These are phyloP conservation scores for Eilema sororculum DNA, from an alignment of 2,888 invertebrate species.

Conservation along the genomic window DNA sequence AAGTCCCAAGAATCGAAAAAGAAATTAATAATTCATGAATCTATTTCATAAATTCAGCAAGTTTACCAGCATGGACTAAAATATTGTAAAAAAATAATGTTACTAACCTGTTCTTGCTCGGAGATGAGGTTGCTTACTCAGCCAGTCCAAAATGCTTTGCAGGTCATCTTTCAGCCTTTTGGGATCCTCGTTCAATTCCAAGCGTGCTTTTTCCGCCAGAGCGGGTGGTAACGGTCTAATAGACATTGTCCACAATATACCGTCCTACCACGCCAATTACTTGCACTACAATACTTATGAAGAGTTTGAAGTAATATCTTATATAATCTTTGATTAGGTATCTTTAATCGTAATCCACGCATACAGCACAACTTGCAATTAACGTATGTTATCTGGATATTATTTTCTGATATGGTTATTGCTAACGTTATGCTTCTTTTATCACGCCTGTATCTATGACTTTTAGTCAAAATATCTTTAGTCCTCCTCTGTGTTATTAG, in stretches of 20 bases:
- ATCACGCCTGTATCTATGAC: neutral
- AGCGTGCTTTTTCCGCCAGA: constrained; percentile 76
- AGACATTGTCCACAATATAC: constrained; percentile 55
- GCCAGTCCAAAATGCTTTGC: constrained; percentile 85
- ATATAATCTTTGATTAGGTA: constrained; percentile 50
- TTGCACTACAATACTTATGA: neutral
- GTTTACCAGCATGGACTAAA: neutral
- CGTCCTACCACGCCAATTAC: constrained; percentile 27
- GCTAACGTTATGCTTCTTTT: neutral
- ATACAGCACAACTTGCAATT: constrained; percentile 31
- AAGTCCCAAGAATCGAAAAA: neutral
- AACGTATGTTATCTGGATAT: constrained; percentile 1
- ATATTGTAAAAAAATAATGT: constrained; percentile 11
- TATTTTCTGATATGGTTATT: neutral
- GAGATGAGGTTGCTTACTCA: constrained; percentile 86
- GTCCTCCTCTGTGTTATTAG: neutral
- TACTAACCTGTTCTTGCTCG: constrained; percentile 65
- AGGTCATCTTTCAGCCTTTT: constrained; percentile 78
- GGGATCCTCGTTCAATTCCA: constrained; percentile 86
- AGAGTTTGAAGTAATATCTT: constrained; percentile 33
- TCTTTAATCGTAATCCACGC: constrained; percentile 40
- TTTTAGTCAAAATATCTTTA: neutral
- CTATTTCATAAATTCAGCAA: neutral
- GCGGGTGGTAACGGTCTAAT: constrained; percentile 65
- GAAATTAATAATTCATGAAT: neutral